Evolutionary conservation across 2,113 vertebrate genomes (phyloP).

Genomic region (Phalacrocorax brasilianus): DNA sequence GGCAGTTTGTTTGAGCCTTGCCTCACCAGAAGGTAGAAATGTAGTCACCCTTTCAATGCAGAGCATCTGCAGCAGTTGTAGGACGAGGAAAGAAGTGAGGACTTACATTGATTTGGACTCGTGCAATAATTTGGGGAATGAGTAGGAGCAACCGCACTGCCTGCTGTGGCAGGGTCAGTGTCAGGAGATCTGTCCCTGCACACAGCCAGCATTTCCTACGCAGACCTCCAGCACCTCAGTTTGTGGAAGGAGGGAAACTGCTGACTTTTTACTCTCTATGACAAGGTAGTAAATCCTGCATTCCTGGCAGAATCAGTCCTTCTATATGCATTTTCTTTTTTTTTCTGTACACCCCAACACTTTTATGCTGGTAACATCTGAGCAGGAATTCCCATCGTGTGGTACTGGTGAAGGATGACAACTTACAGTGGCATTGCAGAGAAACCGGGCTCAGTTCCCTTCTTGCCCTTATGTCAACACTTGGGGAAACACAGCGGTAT

Average conservation of each 20-base stretch:
- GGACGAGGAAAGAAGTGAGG: neutral
- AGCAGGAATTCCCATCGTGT: neutral
- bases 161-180: no score
- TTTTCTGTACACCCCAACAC: neutral
- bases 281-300: neutral
- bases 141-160: neutral
- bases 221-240: neutral
- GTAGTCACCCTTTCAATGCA: neutral
- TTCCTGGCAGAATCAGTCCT: neutral
- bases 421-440: neutral
- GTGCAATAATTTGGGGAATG: neutral
- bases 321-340: neutral
- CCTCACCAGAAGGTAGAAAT: neutral
- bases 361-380: neutral
- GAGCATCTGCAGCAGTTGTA: neutral
- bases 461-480: neutral
- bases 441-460: neutral
- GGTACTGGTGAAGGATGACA: neutral
- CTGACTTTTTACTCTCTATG: neutral
- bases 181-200: fast-evolving
- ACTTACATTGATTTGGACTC: neutral
- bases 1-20: neutral
- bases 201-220: fast-evolving
- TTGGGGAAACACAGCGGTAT: neutral
- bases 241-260: neutral